Conservation (phyloP, 2,113 vertebrate genomes). For the Percopsis transmontana region DNA sequence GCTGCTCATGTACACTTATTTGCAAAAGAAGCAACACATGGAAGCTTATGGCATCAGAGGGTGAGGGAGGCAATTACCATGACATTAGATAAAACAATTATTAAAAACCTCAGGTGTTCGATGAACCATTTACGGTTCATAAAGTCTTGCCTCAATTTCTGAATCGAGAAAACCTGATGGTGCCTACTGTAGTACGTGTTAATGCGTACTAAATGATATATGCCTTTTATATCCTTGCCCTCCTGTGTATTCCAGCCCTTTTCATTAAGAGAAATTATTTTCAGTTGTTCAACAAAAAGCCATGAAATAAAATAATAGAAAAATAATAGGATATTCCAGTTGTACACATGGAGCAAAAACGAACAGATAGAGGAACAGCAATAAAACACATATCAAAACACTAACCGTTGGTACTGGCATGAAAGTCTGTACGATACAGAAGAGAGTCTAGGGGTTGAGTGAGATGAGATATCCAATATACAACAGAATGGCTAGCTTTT, state of each 20-base stretch:
- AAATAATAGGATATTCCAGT: conserved; percentile 64
- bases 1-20: conserved; percentile 21
- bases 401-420: conserved; percentile 48
- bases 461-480: conserved; percentile 57
- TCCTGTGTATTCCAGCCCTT: conserved; percentile 76
- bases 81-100: conserved; percentile 21
- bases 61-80: conserved; percentile 27
- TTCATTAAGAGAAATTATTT: conserved; percentile 64
- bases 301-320: conserved; percentile 69
- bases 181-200: neutral
- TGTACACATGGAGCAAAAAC: conserved; percentile 59
- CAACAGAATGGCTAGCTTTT: conserved; percentile 41
- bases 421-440: conserved; percentile 58
- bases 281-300: conserved; percentile 54
- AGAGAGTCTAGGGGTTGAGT: conserved; percentile 60
- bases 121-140: conserved; percentile 18
- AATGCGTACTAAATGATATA: conserved; percentile 47
- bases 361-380: conserved; percentile 54
- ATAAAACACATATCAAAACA: conserved; percentile 43
- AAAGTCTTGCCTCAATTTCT: conserved; percentile 11
- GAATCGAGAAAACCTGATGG: too few species aligned
- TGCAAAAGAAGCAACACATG: conserved; percentile 27
- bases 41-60: conserved; percentile 33
- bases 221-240: conserved; percentile 65
- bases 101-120: conserved; percentile 28